Conservation (phyloP, 2,113 vertebrate species). For the Elachura formosa region DNA sequence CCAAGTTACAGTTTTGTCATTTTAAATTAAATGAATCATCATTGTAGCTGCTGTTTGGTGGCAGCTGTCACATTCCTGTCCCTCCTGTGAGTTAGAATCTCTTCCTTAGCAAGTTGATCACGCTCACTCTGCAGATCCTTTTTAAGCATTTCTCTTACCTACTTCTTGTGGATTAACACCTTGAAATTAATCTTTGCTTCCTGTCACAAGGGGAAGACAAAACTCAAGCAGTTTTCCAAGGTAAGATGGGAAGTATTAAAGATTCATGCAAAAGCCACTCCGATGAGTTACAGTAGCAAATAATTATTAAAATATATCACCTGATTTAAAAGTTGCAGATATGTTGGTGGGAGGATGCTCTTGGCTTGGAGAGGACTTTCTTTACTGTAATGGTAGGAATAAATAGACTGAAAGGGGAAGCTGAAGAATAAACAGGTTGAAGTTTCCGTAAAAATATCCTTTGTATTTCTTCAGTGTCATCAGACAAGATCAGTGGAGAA, state of each 20-base stretch:
- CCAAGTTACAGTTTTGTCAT: neutral
- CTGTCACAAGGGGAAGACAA: neutral
- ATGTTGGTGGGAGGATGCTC: neutral
- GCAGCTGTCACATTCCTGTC: neutral
- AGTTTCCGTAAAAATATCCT: neutral
- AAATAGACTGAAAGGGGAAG: neutral
- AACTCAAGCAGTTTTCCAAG: neutral
- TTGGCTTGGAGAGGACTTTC: neutral
- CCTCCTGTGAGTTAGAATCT: neutral
- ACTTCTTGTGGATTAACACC: neutral
- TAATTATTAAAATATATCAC: neutral
- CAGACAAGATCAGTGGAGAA: constrained; percentile 88
- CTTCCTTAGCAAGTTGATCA: neutral
- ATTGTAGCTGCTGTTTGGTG: neutral
- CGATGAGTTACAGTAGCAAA: neutral
- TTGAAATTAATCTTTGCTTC: neutral
- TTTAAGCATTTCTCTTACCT: neutral
- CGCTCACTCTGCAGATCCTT: neutral
- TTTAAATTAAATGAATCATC: neutral
- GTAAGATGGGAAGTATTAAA: neutral
- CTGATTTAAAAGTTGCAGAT: neutral
- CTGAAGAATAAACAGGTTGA: neutral
- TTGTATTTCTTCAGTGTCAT: constrained; percentile 82
- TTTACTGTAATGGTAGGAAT: neutral
- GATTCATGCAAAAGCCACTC: neutral